These are phyloP conservation scores for Todus mexicanus DNA, from an alignment of 2,797 vertebrate genomes.

Conservation along the genomic window DNA sequence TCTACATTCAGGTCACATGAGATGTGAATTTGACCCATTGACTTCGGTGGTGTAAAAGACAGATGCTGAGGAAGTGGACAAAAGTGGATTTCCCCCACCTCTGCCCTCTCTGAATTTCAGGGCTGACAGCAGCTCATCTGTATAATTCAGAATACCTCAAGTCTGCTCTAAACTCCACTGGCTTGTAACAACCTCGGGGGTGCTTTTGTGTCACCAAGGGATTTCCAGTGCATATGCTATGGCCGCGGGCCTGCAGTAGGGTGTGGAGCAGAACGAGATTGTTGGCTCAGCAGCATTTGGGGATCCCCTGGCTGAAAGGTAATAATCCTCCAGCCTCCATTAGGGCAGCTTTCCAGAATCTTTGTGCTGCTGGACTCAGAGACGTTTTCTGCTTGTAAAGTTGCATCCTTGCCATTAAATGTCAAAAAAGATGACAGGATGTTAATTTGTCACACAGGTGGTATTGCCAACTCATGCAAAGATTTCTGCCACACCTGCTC, in stretches of 20 bases:
- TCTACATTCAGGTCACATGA: not conserved
- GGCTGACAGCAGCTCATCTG: not conserved
- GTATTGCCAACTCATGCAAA: not conserved
- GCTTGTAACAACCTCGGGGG: not conserved
- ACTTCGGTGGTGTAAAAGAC: not conserved
- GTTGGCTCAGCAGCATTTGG: not conserved
- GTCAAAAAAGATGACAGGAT: not conserved
- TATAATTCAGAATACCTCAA: constrained; percentile 12
- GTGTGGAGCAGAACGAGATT: not conserved
- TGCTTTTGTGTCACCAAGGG: not conserved
- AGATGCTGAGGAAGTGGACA: not conserved
- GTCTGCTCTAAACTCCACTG: not conserved
- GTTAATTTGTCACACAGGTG: not conserved
- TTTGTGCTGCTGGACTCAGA: not conserved
- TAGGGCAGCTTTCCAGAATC: not conserved
- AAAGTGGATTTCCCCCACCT: not conserved
- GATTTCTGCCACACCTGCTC: not conserved
- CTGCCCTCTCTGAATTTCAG: not conserved
- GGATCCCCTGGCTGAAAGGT: not conserved
- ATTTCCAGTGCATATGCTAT: not conserved
- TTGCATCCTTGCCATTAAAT: not conserved
- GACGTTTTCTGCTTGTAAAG: not conserved
- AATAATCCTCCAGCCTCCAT: not conserved
- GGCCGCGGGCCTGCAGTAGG: not conserved
- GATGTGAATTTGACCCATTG: not conserved